phyloP scores from a whole-genome alignment of 2,113 vertebrate genomes.

The Leucoraja erinaceus region DNA sequence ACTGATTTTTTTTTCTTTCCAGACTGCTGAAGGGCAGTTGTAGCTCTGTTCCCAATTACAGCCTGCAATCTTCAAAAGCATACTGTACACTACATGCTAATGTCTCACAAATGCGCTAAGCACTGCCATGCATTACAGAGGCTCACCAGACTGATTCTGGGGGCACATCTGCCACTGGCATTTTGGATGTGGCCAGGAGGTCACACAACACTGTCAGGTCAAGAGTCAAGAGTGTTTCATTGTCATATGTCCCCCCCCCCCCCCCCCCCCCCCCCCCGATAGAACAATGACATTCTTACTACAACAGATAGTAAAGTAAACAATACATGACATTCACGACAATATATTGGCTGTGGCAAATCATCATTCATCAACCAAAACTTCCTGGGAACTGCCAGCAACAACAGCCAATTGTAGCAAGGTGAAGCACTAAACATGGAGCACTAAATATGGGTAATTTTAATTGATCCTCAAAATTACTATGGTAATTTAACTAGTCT shows the following conservation, averaged over 20 bases:
- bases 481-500: background rate
- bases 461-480: background rate
- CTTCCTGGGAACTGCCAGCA: background rate
- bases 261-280: too few species aligned
- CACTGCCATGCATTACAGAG: background rate
- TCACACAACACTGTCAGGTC: background rate
- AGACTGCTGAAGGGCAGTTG: conserved; percentile 2
- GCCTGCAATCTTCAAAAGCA: background rate
- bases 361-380: background rate
- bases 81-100: background rate
- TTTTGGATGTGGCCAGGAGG: background rate
- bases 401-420: background rate
- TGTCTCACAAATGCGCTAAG: conserved; percentile 12
- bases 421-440: background rate
- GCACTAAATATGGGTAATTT: background rate
- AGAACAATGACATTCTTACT: too few species aligned
- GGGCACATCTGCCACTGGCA: background rate
- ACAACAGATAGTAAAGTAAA: too few species aligned
- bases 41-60: conserved; percentile 19
- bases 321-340: background rate
- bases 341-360: background rate
- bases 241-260: too few species aligned
- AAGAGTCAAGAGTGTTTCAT: too few species aligned
- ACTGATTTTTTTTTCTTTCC: background rate
- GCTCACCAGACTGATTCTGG: background rate